Evolutionary conservation across 2,797 vertebrate species (phyloP), one percentile per base, ranked within the genome.

Genomic region (Silurus lanzhouensis): DNA sequence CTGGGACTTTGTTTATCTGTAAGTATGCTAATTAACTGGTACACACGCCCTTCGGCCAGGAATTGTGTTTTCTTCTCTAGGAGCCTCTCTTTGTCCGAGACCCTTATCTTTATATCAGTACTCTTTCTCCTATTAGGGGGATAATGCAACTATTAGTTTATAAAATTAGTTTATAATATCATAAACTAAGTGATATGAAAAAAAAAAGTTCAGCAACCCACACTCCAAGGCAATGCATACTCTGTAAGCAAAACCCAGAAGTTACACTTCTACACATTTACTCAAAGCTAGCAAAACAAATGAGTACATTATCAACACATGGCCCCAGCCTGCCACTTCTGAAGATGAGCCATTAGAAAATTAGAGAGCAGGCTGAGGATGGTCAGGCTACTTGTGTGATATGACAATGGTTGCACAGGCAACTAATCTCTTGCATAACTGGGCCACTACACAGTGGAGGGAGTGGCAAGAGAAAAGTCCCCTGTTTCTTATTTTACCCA

Each of bases 1-100:
- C 82, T 80, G 89, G 85, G 89, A 87, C 89, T 84, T 75, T 87
- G 85, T 88, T 89, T 89, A 88, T 89, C 89, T 76, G 78, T 61
- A 87, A 61, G 67, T 83, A 83, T 81, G 80, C 82, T 81, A 89
- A 88, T 89, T 88, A 84, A 88, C 85, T 89, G 68, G 70, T 83
- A 87, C 83, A 61, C 31, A 22, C 71, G 48, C 86, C 75, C 83
- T 81, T 25, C 10, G 66, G 82, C 77, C 74, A 64, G 83, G 71
- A 74, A 58, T 76, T 84, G 71, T 74, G 31, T 68, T 84, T 84
- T 78, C 52, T 57, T 82, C 85, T 58, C 13, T 63, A 60, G 27
- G 55, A 76, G 61, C 12, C 84, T 48, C 48, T 81, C 38, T 64
- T 82, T 78, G 75, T 83, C 55, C 66, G 17, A 25, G 46, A 55